phyloP scores from a whole-genome alignment of 2,888 invertebrate genomes.

The Syrista parreyssii region DNA sequence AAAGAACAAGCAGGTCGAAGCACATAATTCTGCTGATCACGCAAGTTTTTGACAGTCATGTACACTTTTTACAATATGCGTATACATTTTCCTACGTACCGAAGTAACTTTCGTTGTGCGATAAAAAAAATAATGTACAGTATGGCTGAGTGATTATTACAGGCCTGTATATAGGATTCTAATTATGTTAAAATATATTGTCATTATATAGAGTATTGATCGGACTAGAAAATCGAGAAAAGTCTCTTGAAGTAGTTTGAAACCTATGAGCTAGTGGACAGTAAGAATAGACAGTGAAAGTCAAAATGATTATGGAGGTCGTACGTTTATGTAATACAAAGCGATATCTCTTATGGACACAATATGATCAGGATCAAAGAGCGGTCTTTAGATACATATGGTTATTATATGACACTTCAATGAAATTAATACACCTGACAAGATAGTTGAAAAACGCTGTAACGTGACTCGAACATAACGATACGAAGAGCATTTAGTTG shows the following conservation, averaged over 20 bases:
- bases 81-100: background rate
- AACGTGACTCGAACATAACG: background rate
- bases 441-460: background rate
- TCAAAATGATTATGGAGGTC: background rate
- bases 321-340: background rate
- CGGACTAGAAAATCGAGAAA: background rate
- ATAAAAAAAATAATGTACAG: background rate
- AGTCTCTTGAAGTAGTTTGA: background rate
- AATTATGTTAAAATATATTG: background rate
- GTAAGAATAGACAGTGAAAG: background rate
- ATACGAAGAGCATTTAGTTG: background rate
- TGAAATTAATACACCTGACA: background rate
- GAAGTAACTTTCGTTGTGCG: background rate
- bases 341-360: background rate
- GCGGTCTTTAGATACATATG: background rate
- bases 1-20: too few species aligned
- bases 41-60: too few species aligned
- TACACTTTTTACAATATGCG: too few species aligned
- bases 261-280: background rate
- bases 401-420: background rate
- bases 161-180: too few species aligned
- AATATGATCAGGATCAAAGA: background rate
- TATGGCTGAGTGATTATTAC: background rate
- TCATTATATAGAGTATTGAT: background rate
- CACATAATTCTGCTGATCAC: too few species aligned